A percentile compares a stretch with the other conserved stretches of the same genome.
Evolutionary conservation across 2,888 invertebrate genomes (phyloP).

Genomic region (Polietes domitor): DNA sequence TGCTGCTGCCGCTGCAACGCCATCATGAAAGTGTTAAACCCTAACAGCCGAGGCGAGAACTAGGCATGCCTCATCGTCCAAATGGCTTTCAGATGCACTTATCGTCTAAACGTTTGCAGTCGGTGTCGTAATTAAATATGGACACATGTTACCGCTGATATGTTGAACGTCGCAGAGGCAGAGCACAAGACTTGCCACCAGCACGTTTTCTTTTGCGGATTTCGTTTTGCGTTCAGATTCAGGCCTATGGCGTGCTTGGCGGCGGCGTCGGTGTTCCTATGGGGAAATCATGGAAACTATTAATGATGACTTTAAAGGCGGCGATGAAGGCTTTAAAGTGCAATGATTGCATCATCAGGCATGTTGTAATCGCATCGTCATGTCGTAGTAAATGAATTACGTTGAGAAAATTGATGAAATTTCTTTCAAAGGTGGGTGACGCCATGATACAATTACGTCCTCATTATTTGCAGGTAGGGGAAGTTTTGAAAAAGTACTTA

Average conservation of each 20-base stretch:
- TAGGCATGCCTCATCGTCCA: background rate
- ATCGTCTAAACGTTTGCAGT: conserved; percentile 55
- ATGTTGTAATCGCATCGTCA: too few relatives aligned
- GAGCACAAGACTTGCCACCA: background rate
- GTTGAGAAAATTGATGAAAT: too few relatives aligned
- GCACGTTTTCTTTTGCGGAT: background rate
- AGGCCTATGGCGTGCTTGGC: background rate
- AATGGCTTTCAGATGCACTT: conserved; percentile 61
- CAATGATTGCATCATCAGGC: background rate
- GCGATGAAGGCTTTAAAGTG: background rate
- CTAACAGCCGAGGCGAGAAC: conserved; percentile 18
- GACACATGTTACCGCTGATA: conserved; percentile 64
- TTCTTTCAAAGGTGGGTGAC: too few relatives aligned
- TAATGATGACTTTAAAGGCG: conserved; percentile 36
- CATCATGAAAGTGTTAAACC: conserved; percentile 34
- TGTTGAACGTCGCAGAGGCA: background rate
- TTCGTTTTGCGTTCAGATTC: background rate
- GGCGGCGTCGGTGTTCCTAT: conserved; percentile 11
- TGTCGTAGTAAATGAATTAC: too few relatives aligned
- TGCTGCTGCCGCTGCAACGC: background rate
- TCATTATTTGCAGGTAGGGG: too few relatives aligned
- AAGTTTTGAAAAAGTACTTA: too few relatives aligned
- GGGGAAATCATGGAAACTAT: conserved; percentile 38
- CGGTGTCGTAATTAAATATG: conserved; percentile 61
- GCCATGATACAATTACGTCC: too few relatives aligned